Evolutionary conservation across 2,797 vertebrate genomes (phyloP), one percentile per base, ranked within the genome.

Genomic region (Ciconia nigra): DNA sequence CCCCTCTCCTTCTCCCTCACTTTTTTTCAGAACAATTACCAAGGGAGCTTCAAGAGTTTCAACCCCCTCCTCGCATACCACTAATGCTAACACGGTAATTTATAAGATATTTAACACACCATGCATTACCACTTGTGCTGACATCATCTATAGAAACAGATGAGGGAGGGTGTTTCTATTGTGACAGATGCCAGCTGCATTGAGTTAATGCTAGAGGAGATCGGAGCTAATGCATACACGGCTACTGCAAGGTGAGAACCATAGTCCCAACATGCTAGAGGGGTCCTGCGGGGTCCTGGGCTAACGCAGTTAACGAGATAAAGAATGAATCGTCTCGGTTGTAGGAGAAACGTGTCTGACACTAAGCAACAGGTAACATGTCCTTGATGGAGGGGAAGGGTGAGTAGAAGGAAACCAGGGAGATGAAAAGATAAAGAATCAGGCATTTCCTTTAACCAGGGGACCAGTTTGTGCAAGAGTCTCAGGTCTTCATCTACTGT

Each of bases 71-170:
- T 99, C 99, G 99, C 99, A 99, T 99, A 99, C 98, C 99, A 98
- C 98, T 98, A 99, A 98, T 99, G 98, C 98, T 99, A 99, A 98
- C 98, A 98, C 98, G 69, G 98, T 98, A 98, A 97, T 98, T 98
- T 98, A 97, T 97, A 98, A 98, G 98, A 98, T 98, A 98, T 98
- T 98, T 98, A 98, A 98, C 98, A 99, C 98, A 99, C 98, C 99
- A 99, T 99, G 99, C 99, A 99, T 98, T 98, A 98, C 95, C 98
- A 98, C 98, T 98, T 97, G 97, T 98, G 98, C 98, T 98, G 98
- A 98, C 98, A 98, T 98, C 99, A 98, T 98, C 98, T 99, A 98
- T 98, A 98, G 98, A 99, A 98, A 99, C 99, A 97, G 97, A 97
- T 97, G 98, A 98, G 95, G 98, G 98, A 97, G 96, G 97, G 97